Conservation (phyloP, 2,888 invertebrate genomes). For the Cephalotes varians region DNA sequence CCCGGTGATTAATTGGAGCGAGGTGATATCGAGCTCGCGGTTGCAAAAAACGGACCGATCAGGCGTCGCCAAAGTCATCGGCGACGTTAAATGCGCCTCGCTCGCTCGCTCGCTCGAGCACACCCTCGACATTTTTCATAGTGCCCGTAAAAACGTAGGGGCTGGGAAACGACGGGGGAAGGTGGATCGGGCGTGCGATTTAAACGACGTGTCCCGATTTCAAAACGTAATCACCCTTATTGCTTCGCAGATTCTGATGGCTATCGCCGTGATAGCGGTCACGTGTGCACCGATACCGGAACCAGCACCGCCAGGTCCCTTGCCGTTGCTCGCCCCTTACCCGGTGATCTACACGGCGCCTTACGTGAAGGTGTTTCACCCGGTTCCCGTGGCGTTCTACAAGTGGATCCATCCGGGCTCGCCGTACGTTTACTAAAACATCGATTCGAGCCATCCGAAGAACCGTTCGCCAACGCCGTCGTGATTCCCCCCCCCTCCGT, state of each 20-base stretch:
- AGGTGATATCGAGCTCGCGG: slow-evolving; percentile 20
- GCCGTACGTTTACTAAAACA: slow-evolving; percentile 59
- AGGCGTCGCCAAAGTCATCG: slow-evolving; percentile 3
- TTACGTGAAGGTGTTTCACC: slow-evolving; percentile 66
- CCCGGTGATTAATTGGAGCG: slow-evolving; percentile 43
- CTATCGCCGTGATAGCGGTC: slow-evolving; percentile 57
- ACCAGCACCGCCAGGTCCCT: slow-evolving; percentile 28
- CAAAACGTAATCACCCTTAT: neutral
- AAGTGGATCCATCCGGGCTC: slow-evolving; percentile 68
- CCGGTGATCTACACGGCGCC: slow-evolving; percentile 53
- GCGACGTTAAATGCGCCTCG: slow-evolving; percentile 18
- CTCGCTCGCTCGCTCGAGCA: slow-evolving; percentile 30
- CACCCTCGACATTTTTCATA: slow-evolving; percentile 40
- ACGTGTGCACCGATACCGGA: slow-evolving; percentile 61
- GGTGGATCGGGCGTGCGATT: neutral
- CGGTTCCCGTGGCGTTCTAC: slow-evolving; percentile 65
- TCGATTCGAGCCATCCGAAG: neutral
- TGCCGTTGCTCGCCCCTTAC: slow-evolving; percentile 22
- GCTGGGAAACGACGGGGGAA: neutral
- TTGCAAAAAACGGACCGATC: slow-evolving; percentile 30
- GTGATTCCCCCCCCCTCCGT: neutral
- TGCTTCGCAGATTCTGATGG: slow-evolving; percentile 65
- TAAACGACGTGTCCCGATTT: slow-evolving; percentile 18
- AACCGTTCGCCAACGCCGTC: neutral
- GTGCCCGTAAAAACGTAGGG: neutral